Base-by-base conservation (phyloP, 2,797 vertebrate species). In the Hydrolagus colliei region DNA sequence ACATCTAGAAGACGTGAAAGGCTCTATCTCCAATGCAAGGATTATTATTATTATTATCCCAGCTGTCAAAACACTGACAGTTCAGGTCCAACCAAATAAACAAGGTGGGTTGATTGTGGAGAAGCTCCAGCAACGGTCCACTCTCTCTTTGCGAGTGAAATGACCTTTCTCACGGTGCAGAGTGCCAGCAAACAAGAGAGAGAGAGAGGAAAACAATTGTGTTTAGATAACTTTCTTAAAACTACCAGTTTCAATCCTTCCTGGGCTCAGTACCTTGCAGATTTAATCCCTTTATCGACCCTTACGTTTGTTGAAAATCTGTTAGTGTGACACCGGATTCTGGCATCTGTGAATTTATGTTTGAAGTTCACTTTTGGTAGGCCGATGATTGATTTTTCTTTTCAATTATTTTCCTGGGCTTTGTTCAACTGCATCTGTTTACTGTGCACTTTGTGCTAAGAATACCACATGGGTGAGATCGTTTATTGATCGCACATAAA, bases 241-340 rank as follows among this genome's bases (percentile, higher is more conserved):
- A 20, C 27, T 63, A 76, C 22, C 32, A 32, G 18, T 68, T 68
- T 20, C 32, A 41, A 22, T 61, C 41, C 77, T 62, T 11, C 9
- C 61, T 68, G 63, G 68, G 65, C 20, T 65, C 79, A 82, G 32
- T 68, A 68, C 68, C 9, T 20, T 68, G 32, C 79, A 82, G 79
- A 41, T 65, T 68, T 68, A 82, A 82, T 68, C 79, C 32, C 79
- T 82, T 68, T 82, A 82, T 82, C 79, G 65, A 82, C 79, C 32
- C 65, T 82, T 82, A 27, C 9, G 14, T 82, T 68, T 11, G 63
- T 35, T 82, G 79, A 32, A 68, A 67, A 68, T 68, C 16, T 82
- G 63, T 82, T 82, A 68, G 63, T 41, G 14, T 12, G 79, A 82
- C 79, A 82, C 79, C 22, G 5, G 65, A 13, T 32, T 68, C 63